phyloP scores from a whole-genome alignment of 2,797 vertebrate genomes.

The Falco cherrug region DNA sequence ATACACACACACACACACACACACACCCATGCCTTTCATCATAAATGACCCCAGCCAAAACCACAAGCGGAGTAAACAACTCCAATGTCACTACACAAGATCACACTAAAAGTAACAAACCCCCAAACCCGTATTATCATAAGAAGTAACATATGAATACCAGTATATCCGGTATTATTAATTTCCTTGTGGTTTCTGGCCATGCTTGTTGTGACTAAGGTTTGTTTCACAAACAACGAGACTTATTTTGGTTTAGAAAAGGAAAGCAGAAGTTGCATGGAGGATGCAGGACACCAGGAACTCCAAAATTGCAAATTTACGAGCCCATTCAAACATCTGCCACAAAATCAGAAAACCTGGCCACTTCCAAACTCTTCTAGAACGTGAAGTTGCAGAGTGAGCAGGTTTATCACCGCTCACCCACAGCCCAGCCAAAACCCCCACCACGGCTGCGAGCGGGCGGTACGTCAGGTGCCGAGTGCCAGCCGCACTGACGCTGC shows the following conservation, averaged over 20 bases:
- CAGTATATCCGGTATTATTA: background rate
- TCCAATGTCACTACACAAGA: background rate
- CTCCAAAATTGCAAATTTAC: background rate
- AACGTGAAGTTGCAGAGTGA: accelerated
- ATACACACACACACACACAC: too few relatives aligned
- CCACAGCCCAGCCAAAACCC: background rate
- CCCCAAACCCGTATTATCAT: background rate
- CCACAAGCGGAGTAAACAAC: background rate
- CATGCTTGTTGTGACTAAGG: background rate
- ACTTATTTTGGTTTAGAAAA: background rate
- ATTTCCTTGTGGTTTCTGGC: background rate
- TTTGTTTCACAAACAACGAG: background rate
- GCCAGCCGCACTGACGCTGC: background rate
- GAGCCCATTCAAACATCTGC: background rate
- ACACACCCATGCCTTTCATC: too few relatives aligned
- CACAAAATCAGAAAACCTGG: background rate
- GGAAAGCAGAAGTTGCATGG: background rate
- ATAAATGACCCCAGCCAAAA: background rate
- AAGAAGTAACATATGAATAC: background rate
- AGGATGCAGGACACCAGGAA: background rate
- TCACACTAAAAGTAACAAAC: background rate
- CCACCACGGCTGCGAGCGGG: background rate
- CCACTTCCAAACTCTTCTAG: accelerated
- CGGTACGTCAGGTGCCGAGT: background rate
- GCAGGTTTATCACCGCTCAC: background rate